These are phyloP conservation scores for Microtus montanus DNA, from an alignment of 2,113 vertebrate genomes.

Conservation along the genomic window DNA sequence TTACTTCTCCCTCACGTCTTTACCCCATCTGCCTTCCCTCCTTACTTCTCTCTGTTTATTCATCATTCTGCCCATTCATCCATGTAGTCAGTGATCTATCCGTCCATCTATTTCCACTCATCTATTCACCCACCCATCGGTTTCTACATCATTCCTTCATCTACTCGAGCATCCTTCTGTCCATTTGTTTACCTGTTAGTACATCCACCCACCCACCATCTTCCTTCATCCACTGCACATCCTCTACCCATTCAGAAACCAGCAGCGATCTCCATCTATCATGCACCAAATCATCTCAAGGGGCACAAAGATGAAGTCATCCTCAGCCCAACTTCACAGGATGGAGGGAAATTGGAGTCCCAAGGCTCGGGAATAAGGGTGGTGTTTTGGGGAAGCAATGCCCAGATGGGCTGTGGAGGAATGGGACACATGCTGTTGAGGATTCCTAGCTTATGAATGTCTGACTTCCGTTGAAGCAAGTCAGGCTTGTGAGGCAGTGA, in stretches of 20 bases:
- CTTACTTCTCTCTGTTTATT: not conserved
- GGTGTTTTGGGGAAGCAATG: accelerated
- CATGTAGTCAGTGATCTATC: not conserved
- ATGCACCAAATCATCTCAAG: not conserved
- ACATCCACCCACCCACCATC: not conserved
- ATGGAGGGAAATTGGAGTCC: not conserved
- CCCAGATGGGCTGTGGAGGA: not conserved
- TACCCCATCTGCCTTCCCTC: not conserved
- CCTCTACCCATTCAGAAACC: too few species aligned
- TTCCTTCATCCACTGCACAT: too few species aligned
- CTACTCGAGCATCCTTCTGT: not conserved
- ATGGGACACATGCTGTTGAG: not conserved
- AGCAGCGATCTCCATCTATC: too few species aligned
- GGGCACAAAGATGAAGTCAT: too few species aligned
- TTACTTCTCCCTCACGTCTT: not conserved
- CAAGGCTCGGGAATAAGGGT: not conserved
- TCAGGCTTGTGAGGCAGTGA: not conserved
- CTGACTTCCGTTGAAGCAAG: not conserved
- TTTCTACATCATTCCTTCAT: not conserved
- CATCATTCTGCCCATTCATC: not conserved
- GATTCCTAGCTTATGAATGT: not conserved
- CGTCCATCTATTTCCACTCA: not conserved
- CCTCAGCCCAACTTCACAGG: not conserved
- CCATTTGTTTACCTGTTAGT: not conserved
- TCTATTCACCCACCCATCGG: not conserved